phyloP scores from a whole-genome alignment of 2,113 vertebrate species.

The Catharus minimus region DNA sequence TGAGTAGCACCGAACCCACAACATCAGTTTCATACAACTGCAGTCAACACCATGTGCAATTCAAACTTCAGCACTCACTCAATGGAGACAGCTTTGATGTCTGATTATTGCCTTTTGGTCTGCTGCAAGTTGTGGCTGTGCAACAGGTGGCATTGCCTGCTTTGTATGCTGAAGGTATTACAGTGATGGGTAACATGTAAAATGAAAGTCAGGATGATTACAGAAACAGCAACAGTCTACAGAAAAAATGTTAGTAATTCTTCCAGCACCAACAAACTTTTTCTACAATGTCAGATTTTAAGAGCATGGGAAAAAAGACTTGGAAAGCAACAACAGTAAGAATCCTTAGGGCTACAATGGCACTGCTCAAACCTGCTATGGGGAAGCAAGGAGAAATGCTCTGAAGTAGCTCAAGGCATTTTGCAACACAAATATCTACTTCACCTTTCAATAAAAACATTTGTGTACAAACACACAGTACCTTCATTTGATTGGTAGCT shows the following conservation, averaged over 20 bases:
- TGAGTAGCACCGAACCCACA: neutral
- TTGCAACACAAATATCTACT: neutral
- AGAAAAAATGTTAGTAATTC: neutral
- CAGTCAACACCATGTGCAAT: neutral
- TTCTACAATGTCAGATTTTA: neutral
- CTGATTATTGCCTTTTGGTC: neutral
- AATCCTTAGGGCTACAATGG: neutral
- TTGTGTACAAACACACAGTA: neutral
- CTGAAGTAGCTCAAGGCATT: neutral
- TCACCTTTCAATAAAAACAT: neutral
- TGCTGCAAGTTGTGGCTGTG: neutral
- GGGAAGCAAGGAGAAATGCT: neutral
- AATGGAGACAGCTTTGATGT: neutral
- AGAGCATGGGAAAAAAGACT: neutral
- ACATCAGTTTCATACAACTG: neutral
- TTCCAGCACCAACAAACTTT: neutral
- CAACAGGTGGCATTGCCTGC: neutral
- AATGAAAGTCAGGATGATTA: neutral
- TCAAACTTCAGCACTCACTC: neutral
- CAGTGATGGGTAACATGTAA: neutral
- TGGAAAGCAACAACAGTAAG: accelerated
- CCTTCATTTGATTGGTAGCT: neutral
- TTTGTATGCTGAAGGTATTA: neutral
- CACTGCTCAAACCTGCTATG: neutral
- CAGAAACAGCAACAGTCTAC: neutral